A percentile compares a stretch with the other conserved stretches of the same genome.
Conservation (phyloP, 2,888 invertebrate species). For the Steinernema scapterisci region DNA sequence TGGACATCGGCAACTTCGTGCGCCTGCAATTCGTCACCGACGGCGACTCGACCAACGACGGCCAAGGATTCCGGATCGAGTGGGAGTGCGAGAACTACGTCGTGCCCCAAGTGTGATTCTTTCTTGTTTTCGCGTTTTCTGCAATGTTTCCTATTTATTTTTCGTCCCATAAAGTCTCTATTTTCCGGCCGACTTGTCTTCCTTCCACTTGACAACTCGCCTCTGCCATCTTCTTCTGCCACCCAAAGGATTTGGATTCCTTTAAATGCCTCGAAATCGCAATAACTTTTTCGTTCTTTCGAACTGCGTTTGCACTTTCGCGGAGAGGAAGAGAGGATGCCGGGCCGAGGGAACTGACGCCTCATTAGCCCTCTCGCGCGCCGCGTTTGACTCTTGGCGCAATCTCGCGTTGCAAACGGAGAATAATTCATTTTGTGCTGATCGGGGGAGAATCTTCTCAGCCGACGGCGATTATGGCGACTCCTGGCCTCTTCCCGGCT, state of each 20-base stretch:
- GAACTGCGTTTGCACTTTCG: background rate
- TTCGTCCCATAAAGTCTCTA: background rate
- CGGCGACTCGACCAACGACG: conserved; percentile 48
- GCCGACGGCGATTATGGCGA: conserved; percentile 17
- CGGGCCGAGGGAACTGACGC: background rate
- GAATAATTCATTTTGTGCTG: conserved; percentile 22
- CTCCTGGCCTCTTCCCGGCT: background rate
- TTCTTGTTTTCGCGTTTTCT: no score
- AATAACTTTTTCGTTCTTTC: background rate
- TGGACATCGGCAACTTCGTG: conserved; percentile 13
- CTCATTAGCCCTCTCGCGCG: conserved; percentile 1
- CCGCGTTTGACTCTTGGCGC: conserved; percentile 12
- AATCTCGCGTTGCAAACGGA: conserved; percentile 19
- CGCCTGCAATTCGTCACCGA: conserved; percentile 50
- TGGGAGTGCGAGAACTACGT: conserved; percentile 52
- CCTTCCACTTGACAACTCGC: no score
- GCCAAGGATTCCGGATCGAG: conserved; percentile 52
- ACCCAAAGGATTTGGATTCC: no score
- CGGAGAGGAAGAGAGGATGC: background rate
- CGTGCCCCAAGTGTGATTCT: conserved; percentile 23
- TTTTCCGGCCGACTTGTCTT: background rate
- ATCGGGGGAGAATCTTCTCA: background rate
- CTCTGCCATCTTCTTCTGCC: no score
- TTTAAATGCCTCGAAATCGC: no score
- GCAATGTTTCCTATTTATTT: background rate